Conservation (phyloP, 1,140 invertebrate species). For the Lethrus apterus region DNA sequence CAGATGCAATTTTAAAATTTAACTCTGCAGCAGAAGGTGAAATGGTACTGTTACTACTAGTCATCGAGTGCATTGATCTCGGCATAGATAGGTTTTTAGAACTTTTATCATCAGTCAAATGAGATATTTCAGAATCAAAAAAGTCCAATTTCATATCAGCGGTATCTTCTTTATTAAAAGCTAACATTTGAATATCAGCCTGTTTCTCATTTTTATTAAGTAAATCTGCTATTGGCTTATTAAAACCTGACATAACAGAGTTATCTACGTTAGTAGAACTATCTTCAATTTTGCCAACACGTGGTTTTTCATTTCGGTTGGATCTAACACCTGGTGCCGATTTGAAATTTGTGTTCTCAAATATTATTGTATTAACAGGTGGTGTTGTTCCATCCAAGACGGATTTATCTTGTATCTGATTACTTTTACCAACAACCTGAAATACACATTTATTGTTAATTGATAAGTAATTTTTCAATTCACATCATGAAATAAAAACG, state of each 20-base stretch:
- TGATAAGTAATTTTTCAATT: too few species aligned
- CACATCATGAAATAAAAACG: too few species aligned
- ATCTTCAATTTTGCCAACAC: constrained; percentile 32
- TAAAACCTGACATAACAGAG: constrained; percentile 48
- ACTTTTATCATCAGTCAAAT: constrained; percentile 69
- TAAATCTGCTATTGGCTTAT: constrained; percentile 52
- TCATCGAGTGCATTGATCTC: constrained; percentile 51
- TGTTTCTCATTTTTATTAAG: constrained; percentile 44
- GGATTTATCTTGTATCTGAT: constrained; percentile 48
- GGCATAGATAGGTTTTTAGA: constrained; percentile 49
- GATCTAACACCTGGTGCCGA: constrained; percentile 41
- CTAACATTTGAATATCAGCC: constrained; percentile 53
- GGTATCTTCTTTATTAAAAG: constrained; percentile 65
- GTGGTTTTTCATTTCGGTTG: constrained; percentile 30
- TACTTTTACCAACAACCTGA: constrained; percentile 29
- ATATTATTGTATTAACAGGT: constrained; percentile 82
- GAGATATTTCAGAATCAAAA: constrained; percentile 72
- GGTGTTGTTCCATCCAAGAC: constrained; percentile 65
- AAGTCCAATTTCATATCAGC: constrained; percentile 89
- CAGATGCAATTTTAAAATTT: constrained; percentile 88
- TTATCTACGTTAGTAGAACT: constrained; percentile 22
- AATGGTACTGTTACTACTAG: constrained; percentile 48
- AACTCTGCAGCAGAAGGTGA: constrained; percentile 70
- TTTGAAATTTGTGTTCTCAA: constrained; percentile 87
- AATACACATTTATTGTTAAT: too few species aligned